A percentile compares a stretch with the other conserved stretches of the same genome.
phyloP scores from a whole-genome alignment of 2,888 invertebrate genomes.

The Rotaria socialis region DNA sequence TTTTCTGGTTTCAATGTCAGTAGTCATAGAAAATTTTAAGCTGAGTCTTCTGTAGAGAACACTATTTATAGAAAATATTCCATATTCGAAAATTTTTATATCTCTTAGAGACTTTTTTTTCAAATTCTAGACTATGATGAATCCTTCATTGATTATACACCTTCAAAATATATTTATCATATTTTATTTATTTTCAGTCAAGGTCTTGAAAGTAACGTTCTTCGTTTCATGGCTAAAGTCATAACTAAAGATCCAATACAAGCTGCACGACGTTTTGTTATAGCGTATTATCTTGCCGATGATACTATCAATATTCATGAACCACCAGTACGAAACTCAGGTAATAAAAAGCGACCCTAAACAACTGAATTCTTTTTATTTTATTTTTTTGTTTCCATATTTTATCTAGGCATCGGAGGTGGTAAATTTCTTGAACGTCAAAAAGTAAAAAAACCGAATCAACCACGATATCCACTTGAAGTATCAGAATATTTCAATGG shows the following conservation, averaged over 20 bases:
- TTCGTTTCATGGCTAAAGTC: slow-evolving; percentile 75
- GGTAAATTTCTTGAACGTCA: slow-evolving; percentile 59
- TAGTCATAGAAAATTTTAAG: too few species aligned
- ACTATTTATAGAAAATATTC: too few species aligned
- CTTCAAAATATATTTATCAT: too few species aligned
- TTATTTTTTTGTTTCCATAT: slow-evolving; percentile 48
- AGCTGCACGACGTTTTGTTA: slow-evolving; percentile 57
- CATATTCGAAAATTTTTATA: too few species aligned
- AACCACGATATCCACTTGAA: slow-evolving; percentile 62
- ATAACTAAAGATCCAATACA: slow-evolving; percentile 66
- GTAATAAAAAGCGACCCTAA: slow-evolving; percentile 49
- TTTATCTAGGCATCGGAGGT: slow-evolving; percentile 56
- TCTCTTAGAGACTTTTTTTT: too few species aligned
- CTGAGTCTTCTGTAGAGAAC: too few species aligned
- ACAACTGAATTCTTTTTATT: background rate
- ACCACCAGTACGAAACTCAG: slow-evolving; percentile 58
- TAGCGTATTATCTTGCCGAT: slow-evolving; percentile 59
- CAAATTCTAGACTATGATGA: too few species aligned
- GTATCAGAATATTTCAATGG: slow-evolving; percentile 57
- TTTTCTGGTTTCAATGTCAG: too few species aligned
- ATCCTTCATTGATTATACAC: too few species aligned
- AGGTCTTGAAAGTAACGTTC: slow-evolving; percentile 71
- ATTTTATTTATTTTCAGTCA: slow-evolving; percentile 53
- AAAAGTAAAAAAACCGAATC: slow-evolving; percentile 62
- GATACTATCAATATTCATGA: slow-evolving; percentile 59